Evolutionary conservation across 2,888 invertebrate species (phyloP).

Genomic region (Acanthosepion esculentum): DNA sequence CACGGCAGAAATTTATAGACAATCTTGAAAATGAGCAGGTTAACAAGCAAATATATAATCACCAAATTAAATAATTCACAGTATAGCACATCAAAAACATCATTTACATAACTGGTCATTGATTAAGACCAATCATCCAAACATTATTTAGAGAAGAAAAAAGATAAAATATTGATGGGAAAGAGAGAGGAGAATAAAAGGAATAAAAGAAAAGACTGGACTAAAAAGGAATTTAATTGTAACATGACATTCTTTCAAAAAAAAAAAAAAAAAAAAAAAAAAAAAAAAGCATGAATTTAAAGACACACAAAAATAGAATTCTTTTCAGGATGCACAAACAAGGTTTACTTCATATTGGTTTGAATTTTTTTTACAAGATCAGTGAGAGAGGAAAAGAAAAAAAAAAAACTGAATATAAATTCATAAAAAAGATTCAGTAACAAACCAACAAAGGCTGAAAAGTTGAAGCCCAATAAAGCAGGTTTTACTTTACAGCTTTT

Average conservation of each 20-base stretch:
- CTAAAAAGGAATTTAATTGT: neutral
- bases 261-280: slow-evolving; percentile 33
- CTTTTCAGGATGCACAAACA: neutral
- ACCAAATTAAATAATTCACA: neutral
- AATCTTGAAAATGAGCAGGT: neutral
- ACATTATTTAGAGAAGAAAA: neutral
- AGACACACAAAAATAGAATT: neutral
- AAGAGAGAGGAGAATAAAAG: neutral
- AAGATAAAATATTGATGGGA: neutral
- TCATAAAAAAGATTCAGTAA: neutral
- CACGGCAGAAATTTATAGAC: neutral
- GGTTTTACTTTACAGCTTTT: neutral
- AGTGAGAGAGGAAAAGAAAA: neutral
- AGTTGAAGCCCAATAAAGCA: neutral
- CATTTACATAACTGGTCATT: neutral
- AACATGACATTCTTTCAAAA: neutral
- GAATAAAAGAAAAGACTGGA: neutral
- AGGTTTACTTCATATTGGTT: neutral
- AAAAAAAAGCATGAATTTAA: too few relatives aligned
- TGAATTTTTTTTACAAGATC: neutral
- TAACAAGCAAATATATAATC: slow-evolving; percentile 6
- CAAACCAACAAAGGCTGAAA: neutral
- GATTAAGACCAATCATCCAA: neutral
- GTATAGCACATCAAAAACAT: slow-evolving; percentile 33
- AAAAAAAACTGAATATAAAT: neutral